These are phyloP conservation scores for Drosophila imparisetae DNA, from an alignment of 2,888 invertebrate species.

Conservation along the genomic window DNA sequence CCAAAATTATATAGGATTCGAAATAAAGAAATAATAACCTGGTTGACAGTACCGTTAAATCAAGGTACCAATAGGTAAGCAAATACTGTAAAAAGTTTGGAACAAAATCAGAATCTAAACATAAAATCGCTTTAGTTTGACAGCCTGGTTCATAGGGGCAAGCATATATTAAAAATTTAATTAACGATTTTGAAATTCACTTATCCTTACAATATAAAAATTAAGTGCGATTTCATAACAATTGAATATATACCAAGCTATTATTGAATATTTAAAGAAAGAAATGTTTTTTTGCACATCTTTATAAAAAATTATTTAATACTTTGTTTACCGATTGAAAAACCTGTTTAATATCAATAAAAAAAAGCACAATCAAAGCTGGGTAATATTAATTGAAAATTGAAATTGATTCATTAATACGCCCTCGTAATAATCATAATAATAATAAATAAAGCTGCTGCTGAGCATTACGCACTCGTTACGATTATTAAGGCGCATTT, in stretches of 20 bases:
- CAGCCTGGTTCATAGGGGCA: not conserved
- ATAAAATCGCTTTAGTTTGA: not conserved
- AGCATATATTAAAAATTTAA: not conserved
- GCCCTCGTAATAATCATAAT: not conserved
- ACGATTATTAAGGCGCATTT: slow-evolving; percentile 42
- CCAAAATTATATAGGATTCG: not conserved
- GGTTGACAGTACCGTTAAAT: not conserved
- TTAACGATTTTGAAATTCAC: not conserved
- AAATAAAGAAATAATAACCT: not conserved
- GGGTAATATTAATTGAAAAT: not conserved
- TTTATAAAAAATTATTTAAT: not conserved
- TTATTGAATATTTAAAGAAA: not conserved
- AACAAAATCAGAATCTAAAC: not conserved
- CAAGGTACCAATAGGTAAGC: not conserved
- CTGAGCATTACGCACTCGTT: slow-evolving; percentile 12
- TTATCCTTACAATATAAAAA: not conserved
- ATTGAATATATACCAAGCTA: not conserved
- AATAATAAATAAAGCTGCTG: not conserved
- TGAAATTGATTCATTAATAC: not conserved
- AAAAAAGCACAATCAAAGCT: not conserved
- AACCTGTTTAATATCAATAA: not conserved
- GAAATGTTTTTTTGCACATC: not conserved
- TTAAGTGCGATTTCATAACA: not conserved
- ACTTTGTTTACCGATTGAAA: not conserved
- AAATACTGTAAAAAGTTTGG: not conserved